phyloP scores from a whole-genome alignment of 1,140 invertebrate species.

The Sminthurinus signatus region DNA sequence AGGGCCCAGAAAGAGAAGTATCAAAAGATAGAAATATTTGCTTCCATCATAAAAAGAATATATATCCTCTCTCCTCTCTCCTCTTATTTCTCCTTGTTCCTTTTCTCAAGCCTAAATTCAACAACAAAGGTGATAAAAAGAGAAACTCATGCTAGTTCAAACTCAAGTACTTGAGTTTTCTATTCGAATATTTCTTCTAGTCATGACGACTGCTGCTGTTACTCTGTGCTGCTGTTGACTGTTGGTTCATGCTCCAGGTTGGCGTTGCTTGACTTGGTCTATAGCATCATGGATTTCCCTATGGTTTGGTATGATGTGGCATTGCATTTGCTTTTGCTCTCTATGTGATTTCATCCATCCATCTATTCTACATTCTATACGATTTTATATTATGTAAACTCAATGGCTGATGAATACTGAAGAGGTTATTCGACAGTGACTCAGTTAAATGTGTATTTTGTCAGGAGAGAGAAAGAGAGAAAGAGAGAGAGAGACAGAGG shows the following conservation, averaged over 20 bases:
- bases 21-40: conserved; percentile 9
- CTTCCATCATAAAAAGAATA: conserved; percentile 7
- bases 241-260: no score
- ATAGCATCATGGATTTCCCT: no score
- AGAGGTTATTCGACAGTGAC: conserved; percentile 4
- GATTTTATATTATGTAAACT: neutral
- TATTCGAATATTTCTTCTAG: neutral
- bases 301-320: neutral
- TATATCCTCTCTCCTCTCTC: no score
- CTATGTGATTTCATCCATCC: neutral
- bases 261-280: no score
- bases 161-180: no score
- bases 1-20: neutral
- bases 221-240: no score
- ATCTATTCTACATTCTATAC: no score
- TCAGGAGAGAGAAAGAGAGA: no score
- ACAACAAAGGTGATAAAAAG: conserved; percentile 9
- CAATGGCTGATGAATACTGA: conserved; percentile 1
- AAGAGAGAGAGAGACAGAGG: no score
- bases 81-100: no score
- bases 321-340: neutral
- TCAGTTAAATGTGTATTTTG: conserved; percentile 6
- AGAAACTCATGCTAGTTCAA: conserved; percentile 7
- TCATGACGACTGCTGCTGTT: neutral
- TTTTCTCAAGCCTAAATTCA: conserved; percentile 5